A percentile compares a stretch with the other conserved stretches of the same genome.
These are phyloP conservation scores for Gavia stellata DNA, from an alignment of 2,113 vertebrate species.

Conservation along the genomic window DNA sequence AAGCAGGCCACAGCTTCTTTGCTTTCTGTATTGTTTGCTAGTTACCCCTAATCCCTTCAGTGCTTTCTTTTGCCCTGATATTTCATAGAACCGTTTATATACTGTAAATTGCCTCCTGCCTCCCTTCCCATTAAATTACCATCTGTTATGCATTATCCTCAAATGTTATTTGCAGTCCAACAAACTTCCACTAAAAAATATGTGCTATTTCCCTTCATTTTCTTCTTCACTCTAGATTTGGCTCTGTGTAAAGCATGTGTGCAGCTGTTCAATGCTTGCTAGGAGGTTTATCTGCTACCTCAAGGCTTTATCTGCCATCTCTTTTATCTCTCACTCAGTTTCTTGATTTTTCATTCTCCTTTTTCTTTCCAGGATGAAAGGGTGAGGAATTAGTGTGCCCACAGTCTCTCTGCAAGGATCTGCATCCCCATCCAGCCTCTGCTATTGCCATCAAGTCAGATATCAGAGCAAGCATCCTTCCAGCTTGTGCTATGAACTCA, in stretches of 20 bases:
- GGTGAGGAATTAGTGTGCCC: background rate
- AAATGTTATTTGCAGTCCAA: background rate
- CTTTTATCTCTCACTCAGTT: background rate
- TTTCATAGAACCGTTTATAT: background rate
- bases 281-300: background rate
- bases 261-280: background rate
- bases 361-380: background rate
- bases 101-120: background rate
- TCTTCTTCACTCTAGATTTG: background rate
- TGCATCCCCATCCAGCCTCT: background rate
- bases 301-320: background rate
- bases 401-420: background rate
- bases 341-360: background rate
- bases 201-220: background rate
- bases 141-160: constrained; percentile 20
- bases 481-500: background rate
- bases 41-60: background rate
- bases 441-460: background rate
- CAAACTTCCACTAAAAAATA: constrained; percentile 8
- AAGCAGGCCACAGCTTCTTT: background rate
- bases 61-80: background rate
- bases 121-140: constrained; percentile 1
- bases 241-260: background rate
- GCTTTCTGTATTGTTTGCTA: background rate
- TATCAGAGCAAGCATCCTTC: background rate